Evolutionary conservation across 2,888 invertebrate genomes (phyloP).

Genomic region (Drosophila formosana): DNA sequence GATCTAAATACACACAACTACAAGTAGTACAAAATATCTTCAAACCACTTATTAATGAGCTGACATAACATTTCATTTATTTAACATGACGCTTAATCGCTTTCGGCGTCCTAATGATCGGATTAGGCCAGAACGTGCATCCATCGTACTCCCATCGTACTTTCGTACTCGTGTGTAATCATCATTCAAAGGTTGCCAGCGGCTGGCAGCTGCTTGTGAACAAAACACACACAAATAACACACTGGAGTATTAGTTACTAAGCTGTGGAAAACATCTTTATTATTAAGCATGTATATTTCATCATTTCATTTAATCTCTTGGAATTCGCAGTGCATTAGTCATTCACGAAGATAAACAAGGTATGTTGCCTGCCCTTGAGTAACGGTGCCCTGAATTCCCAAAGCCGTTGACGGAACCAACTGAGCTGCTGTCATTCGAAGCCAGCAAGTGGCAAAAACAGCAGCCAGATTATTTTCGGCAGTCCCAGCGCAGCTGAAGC

Average conservation of each 20-base stretch:
- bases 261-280: conserved; percentile 19
- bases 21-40: not conserved
- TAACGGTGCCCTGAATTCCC: conserved; percentile 24
- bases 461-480: conserved; percentile 16
- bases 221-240: conserved; percentile 5
- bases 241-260: conserved; percentile 13
- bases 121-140: not conserved
- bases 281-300: conserved; percentile 27
- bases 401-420: conserved; percentile 18
- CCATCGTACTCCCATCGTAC: not conserved
- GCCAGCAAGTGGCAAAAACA: conserved; percentile 9
- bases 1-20: not conserved
- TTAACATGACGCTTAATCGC: not conserved
- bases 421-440: conserved; percentile 38
- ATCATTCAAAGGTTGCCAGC: not conserved
- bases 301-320: conserved; percentile 29
- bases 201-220: not conserved
- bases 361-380: conserved; percentile 27
- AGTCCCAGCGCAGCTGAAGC: conserved; percentile 33
- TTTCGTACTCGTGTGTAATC: conserved; percentile 1
- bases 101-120: conserved; percentile 1
- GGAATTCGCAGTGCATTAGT: conserved; percentile 35
- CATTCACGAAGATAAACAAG: conserved; percentile 26
- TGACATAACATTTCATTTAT: conserved; percentile 2
- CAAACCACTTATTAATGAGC: not conserved